Evolutionary conservation across 92 coral and sea anemone genomes (phyloP).

Genomic region (Chrysogorgia sp.): DNA sequence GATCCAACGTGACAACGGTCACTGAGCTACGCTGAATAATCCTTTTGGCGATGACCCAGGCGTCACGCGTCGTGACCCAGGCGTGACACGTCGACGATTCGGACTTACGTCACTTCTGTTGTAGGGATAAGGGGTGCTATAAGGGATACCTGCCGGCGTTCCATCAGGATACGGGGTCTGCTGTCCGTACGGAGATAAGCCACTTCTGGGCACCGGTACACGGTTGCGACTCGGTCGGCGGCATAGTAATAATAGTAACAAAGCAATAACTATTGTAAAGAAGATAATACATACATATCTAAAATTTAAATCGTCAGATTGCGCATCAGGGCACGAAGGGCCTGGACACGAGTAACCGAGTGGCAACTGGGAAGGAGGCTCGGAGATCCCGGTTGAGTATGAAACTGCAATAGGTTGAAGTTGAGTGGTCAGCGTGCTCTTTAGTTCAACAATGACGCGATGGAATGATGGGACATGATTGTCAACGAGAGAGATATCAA

Average conservation of each 20-base stretch:
- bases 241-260: neutral
- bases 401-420: constrained; percentile 67
- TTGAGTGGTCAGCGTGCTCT: constrained; percentile 80
- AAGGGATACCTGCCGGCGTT: neutral
- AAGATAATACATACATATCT: constrained; percentile 3
- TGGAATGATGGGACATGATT: constrained; percentile 67
- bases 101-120: constrained; percentile 32
- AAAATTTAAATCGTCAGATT: neutral
- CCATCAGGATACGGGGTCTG: constrained; percentile 33
- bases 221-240: constrained; percentile 9
- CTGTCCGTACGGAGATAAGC: constrained; percentile 23
- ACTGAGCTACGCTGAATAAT: constrained; percentile 78
- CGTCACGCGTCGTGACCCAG: constrained; percentile 23
- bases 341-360: constrained; percentile 10
- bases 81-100: constrained; percentile 15
- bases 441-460: constrained; percentile 73
- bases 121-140: constrained; percentile 19
- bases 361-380: neutral
- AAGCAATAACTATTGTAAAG: constrained; percentile 1
- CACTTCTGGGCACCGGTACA: neutral
- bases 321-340: constrained; percentile 10
- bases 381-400: constrained; percentile 43
- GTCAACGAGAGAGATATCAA: constrained; percentile 64
- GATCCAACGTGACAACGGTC: neutral
- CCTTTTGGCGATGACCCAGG: constrained; percentile 62